Evolutionary conservation across 1,140 invertebrate species (phyloP), one percentile per base, ranked within the genome.

Genomic region (Colletes gigas): DNA sequence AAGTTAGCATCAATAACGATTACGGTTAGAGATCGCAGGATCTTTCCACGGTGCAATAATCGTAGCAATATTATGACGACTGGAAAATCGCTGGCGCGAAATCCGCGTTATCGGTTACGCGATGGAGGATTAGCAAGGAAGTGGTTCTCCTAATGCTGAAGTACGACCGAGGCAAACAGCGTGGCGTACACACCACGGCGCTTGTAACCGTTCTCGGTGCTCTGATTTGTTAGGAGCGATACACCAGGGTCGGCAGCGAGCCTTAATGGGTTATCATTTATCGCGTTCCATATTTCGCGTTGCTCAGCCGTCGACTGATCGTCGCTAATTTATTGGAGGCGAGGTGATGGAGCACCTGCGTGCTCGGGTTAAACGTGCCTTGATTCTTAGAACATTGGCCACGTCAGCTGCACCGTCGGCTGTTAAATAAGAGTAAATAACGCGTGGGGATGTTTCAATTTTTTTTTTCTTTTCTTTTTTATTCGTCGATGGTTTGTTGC

Each of bases 211-310:
- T 47, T 72, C 57, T 52, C 14, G 19, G 39, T 65, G 69, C 77
- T 55, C 69, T 57, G 77, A 73, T 79, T 79, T 65, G 69, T 73
- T 73, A 47, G 50, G 6, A 47, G 59, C 69, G 69, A 78, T 65
- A 72, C 63, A 66, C 10, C 50, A 4, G 41, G 55, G 77, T 52
- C 68, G 71, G 52, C 44, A 52, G 41, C 21, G 67, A 10, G 41
- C 30, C 78, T 81, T 69, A 76, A 76, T 57, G 57, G 72, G 65
- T 69, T 62, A 75, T 81, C 73, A 76, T 81, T 76, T 76, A 76
- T 81, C 79, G 66, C 50, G 63, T 76, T 76, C 59, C 65, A 76
- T 81, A 81, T 62, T 81, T 60, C 3, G n/a, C 65, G 47, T 54
- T 66, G 65, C 10, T 44, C 60, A 54, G n/a, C 54, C 63, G 65